Evolutionary conservation across 2,113 vertebrate species (phyloP), one percentile per base, ranked within the genome.

Genomic region (Thomomys bottae): DNA sequence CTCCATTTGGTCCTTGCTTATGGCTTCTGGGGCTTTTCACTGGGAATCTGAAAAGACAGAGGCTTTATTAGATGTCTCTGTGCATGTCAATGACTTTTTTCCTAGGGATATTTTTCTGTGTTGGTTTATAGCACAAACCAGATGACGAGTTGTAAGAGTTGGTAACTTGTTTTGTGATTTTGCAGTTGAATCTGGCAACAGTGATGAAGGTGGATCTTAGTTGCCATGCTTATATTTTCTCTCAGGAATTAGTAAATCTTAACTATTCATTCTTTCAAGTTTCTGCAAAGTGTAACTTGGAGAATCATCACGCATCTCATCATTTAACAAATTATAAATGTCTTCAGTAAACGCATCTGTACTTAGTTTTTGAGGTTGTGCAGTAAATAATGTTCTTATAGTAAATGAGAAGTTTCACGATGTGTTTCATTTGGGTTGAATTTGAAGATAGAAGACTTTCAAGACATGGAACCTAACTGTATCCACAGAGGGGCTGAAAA

Each of bases 341-440:
- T 4, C n/a, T 71, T 87, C 11, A 5, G 34, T 83, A 38, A 80
- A 45, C 34, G 88, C 54, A 88, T 79, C 67, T 75, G 70, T 77
- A 45, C 54, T 78, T 93, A 64, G 45, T 80, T 93, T 95, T 88
- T 34, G 66, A 78, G 49, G 20, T 36, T 90, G 92, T 84, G 84
- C 24, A 17, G 23, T 81, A 79, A 88, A 71, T 45, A 59, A 81
- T 77, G 49, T 72, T 89, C 28, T 38, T 59, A 18, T 21, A 71
- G 61, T 61, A 83, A 94, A 88, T 78, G 59, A 40, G 90, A 80
- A 14, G 28, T 40, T 79, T 79, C 49, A 64, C 7, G 24, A 71
- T 84, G 21, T 66, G 21, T 66, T 94, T 88, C 66, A 82, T 92
- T 83, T 94, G n/a, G 63, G 45, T 81, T 85, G 42, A 88, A 90